Conservation (phyloP, 1,140 invertebrate species). For the Diachasma alloeum region DNA sequence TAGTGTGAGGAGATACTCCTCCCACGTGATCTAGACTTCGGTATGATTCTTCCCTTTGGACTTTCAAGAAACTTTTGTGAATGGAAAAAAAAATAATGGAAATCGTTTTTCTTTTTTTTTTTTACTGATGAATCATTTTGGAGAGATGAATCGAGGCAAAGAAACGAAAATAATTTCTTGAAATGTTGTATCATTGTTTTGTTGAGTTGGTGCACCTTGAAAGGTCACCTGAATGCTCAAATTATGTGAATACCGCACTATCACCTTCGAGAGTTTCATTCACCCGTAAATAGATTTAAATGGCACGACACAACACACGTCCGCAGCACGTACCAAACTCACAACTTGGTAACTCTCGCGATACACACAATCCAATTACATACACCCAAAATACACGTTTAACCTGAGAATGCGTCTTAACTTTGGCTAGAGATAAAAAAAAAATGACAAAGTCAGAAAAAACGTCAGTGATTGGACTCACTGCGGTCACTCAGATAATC, state of each 20-base stretch:
- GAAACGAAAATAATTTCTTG: too few relatives aligned
- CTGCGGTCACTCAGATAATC: too few relatives aligned
- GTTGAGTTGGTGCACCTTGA: not conserved
- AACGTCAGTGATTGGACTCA: too few relatives aligned
- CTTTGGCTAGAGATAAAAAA: too few relatives aligned
- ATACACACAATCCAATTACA: not conserved
- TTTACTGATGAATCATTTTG: too few relatives aligned
- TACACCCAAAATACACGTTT: not conserved
- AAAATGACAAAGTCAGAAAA: too few relatives aligned
- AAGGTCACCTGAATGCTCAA: not conserved
- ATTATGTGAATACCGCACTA: not conserved
- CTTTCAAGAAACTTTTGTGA: too few relatives aligned
- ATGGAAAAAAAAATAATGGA: too few relatives aligned
- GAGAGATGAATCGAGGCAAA: too few relatives aligned
- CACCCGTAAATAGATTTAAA: conserved; percentile 3
- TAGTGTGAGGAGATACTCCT: not conserved
- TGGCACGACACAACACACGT: not conserved
- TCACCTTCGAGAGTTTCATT: not conserved
- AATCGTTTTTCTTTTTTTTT: too few relatives aligned
- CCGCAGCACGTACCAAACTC: not conserved
- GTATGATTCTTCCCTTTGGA: not conserved
- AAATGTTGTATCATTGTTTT: not conserved
- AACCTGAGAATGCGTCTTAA: too few relatives aligned
- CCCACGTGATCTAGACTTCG: not conserved
- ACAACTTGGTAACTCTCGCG: not conserved